Base-by-base conservation (phyloP, 2,888 invertebrate genomes). In the Drosophila greeni region DNA sequence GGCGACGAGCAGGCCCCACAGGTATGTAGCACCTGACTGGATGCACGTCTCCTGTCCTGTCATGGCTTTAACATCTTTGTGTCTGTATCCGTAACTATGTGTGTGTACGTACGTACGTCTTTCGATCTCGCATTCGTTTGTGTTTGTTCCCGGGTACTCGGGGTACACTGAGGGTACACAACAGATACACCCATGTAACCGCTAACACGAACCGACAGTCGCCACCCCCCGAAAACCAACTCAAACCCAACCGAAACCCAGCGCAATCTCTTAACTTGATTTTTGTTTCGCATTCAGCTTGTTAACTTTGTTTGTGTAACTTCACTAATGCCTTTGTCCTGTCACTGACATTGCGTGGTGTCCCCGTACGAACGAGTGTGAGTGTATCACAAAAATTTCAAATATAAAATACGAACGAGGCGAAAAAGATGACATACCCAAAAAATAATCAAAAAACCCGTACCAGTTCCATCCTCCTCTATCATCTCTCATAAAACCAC, bases 21-120 rank as follows among this genome's bases (percentile, higher is more conserved):
- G 85, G 85, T 85, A 86, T 78, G 86, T 86, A 59, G 14, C 37
- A 55, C 60, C 60, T 45, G 36, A 60, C 48, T 37, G 67, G 70
- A 64, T 64, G 72, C 82, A 79, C 70, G 84, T 79, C 66, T 62
- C 34, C 36, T 62, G 57, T 57, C 67, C 59, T 62, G 57, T 57
- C 67, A 59, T 71, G 54, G 59, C 70, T 47, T 70, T 43, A 58
- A 53, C 70, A 31, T 62, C 48, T 47, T 9, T 52, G 31, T 52
- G 29, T 39, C 18, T 45, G 45, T 45, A 42, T n/a, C 42, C 42
- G 53, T 43, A 43, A 51, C 47, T 61, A 42, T 65, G 58, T 62
- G 40, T 23, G 40, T 16, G 36, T 37, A 18, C 39, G 47, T 60
- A 24, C 51, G 61, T n/a, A n/a, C n/a, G n/a, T 69, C 34, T 64